phyloP scores from a whole-genome alignment of 2,888 invertebrate genomes.

The Oscheius sp. region DNA sequence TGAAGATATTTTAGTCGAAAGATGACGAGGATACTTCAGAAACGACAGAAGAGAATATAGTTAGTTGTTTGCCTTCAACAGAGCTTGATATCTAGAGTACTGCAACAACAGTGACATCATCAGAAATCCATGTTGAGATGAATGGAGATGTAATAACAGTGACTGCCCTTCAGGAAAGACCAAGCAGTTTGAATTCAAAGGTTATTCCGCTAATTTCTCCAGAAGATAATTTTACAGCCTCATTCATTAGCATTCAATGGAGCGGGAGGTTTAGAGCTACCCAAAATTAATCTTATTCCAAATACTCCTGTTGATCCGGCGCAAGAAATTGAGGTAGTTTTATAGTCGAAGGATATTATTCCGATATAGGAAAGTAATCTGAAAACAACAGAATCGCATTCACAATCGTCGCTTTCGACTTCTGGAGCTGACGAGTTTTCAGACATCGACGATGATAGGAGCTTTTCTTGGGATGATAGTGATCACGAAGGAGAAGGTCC shows the following conservation, averaged over 20 bases:
- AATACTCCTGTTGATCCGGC: slow-evolving; percentile 65
- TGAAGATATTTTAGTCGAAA: neutral
- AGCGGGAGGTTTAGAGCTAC: slow-evolving; percentile 54
- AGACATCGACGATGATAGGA: slow-evolving; percentile 55
- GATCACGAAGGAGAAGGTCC: slow-evolving; percentile 22
- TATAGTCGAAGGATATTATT: neutral
- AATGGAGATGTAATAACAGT: slow-evolving; percentile 72
- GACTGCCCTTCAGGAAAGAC: slow-evolving; percentile 60
- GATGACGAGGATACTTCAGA: too few species aligned
- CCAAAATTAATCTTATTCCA: slow-evolving; percentile 68
- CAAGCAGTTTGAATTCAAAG: slow-evolving; percentile 27
- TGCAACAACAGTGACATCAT: slow-evolving; percentile 25
- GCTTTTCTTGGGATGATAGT: slow-evolving; percentile 23
- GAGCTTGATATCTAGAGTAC: slow-evolving; percentile 15
- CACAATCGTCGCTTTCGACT: slow-evolving; percentile 58
- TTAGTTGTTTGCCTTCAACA: neutral
- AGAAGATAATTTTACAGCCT: neutral
- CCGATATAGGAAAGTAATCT: slow-evolving; percentile 10
- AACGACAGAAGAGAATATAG: too few species aligned
- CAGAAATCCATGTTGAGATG: slow-evolving; percentile 71
- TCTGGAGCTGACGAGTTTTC: slow-evolving; percentile 69
- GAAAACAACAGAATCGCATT: slow-evolving; percentile 20
- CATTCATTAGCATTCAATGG: slow-evolving; percentile 8
- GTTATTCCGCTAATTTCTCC: neutral
- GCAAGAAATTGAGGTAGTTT: slow-evolving; percentile 29